Base-by-base conservation (phyloP, 2,888 invertebrate species). In the Nemotelus nigrinus region DNA sequence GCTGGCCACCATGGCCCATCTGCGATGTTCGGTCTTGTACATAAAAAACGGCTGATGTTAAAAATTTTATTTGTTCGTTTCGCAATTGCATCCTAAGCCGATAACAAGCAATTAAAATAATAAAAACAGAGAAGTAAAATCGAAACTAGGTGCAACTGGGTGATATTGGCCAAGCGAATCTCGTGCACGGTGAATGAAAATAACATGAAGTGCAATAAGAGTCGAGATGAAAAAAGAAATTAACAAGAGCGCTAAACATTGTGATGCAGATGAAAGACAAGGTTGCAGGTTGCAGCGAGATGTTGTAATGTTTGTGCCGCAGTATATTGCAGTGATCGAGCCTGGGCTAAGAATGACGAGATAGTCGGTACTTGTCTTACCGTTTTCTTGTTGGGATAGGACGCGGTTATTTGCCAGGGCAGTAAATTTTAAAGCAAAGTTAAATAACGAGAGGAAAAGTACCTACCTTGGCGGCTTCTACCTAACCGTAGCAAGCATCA, bases 311-410 rank as follows among this genome's bases (percentile, higher is more conserved):
- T 6, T 53, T 7, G 53, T 53, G 6, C 53, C 7, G 53, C 53
- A 53, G 10, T 6, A 53, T 10, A 7, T 53, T 53, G 53, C 53
- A 53, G 10, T 53, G 53, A 10, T 53, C 53, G 5, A 7, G 3
- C 43, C 43, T 25, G 10, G 5, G 50, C 50, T 43, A 50, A 43
- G 53, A 8, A 25, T 68, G 68, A 53, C 53, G 68, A 48, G 50
- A 50, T 39, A 53, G 68, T 53, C 53, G 68, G 48, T 68, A 68
- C 68, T 68, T 68, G 50, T 68, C 68, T 68, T 68, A 53, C 68
- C 68, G 68, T 68, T 68, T 68, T 68, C 68, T 68, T 53, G 68
- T 68, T 68, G 48, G 68, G 48, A 68, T 68, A 68, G 68, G 68
- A 68, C 53, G 48, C 45, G 10, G 10, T 41, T 8, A 10, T 45